Percentiles rank a stretch among this genome's conserved stretches.
These are phyloP conservation scores for Pristionchus pacificus DNA, from an alignment of 1,140 invertebrate genomes.

Conservation along the genomic window DNA sequence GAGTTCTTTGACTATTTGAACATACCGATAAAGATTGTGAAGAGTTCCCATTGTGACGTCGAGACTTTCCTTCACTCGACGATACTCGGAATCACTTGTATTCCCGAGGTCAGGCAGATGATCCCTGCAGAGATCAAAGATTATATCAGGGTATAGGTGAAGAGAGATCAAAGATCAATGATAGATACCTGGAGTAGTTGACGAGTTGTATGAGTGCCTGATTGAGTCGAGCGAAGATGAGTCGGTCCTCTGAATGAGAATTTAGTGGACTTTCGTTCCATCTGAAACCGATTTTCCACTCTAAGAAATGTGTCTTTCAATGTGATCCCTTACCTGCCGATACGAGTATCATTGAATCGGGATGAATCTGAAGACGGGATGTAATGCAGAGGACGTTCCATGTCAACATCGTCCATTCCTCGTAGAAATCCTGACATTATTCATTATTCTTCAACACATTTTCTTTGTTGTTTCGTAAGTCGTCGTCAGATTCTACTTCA, in stretches of 20 bases:
- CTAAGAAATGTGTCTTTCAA: background rate
- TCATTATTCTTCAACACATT: background rate
- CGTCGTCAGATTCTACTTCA: slow-evolving; percentile 12
- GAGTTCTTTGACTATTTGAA: background rate
- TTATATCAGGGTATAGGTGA: too few relatives aligned
- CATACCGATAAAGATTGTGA: slow-evolving; percentile 27
- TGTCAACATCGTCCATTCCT: slow-evolving; percentile 57
- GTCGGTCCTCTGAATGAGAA: slow-evolving; percentile 45
- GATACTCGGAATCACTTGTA: slow-evolving; percentile 27
- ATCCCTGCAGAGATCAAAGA: too few relatives aligned
- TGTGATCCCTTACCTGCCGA: background rate
- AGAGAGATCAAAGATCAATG: too few relatives aligned
- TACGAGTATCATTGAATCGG: background rate
- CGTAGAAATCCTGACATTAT: slow-evolving; percentile 46
- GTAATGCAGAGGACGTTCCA: slow-evolving; percentile 57
- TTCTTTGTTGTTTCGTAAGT: background rate
- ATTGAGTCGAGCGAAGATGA: slow-evolving; percentile 52
- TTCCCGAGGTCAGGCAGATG: slow-evolving; percentile 22
- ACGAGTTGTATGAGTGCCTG: slow-evolving; percentile 52
- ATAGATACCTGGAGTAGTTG: slow-evolving; percentile 46
- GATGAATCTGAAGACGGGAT: slow-evolving; percentile 46
- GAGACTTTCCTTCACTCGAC: slow-evolving; percentile 22
- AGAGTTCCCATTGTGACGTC: slow-evolving; percentile 30
- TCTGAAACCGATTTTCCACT: too few relatives aligned
- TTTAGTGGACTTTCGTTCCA: slow-evolving; percentile 9